Evolutionary conservation across 1,140 invertebrate species (phyloP).

Genomic region (Drosophila ogumai): DNA sequence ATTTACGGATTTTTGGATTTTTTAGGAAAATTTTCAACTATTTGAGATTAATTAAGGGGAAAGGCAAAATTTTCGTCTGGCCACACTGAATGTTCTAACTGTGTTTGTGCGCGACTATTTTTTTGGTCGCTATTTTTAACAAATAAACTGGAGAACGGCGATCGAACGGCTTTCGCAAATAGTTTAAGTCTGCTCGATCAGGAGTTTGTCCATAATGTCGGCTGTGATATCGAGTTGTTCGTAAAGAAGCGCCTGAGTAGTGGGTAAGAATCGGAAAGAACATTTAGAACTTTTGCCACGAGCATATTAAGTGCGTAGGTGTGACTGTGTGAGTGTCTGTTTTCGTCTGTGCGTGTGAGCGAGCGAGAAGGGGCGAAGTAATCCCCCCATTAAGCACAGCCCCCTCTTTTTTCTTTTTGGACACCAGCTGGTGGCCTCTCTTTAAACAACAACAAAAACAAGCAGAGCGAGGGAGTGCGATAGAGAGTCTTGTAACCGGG

Average conservation of each 20-base stretch:
- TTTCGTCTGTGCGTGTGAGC: slow-evolving; percentile 31
- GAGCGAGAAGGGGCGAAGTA: slow-evolving; percentile 23
- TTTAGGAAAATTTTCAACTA: too few species aligned
- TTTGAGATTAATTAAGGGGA: too few species aligned
- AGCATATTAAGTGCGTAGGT: slow-evolving; percentile 49
- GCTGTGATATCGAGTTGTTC: slow-evolving; percentile 77
- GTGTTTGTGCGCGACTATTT: slow-evolving; percentile 64
- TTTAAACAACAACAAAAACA: slow-evolving; percentile 29
- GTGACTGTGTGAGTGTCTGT: slow-evolving; percentile 33
- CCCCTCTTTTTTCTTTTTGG: slow-evolving; percentile 8
- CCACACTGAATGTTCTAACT: slow-evolving; percentile 44
- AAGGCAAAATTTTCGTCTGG: too few species aligned
- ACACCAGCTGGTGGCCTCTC: slow-evolving; percentile 51
- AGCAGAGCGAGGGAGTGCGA: not conserved
- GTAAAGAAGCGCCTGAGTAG: slow-evolving; percentile 71
- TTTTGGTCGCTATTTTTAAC: slow-evolving; percentile 66
- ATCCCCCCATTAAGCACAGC: slow-evolving; percentile 5
- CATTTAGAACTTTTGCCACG: slow-evolving; percentile 69
- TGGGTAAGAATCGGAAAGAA: slow-evolving; percentile 67
- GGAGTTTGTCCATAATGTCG: slow-evolving; percentile 82
- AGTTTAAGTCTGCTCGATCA: slow-evolving; percentile 79
- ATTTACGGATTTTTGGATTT: too few species aligned
- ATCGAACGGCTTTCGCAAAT: slow-evolving; percentile 55
- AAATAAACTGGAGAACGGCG: slow-evolving; percentile 74
- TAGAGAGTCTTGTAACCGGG: slow-evolving; percentile 29